These are phyloP conservation scores for mouse (Mus musculus) DNA, from an alignment of 2,113 vertebrate species.

Conservation along the genomic window DNA sequence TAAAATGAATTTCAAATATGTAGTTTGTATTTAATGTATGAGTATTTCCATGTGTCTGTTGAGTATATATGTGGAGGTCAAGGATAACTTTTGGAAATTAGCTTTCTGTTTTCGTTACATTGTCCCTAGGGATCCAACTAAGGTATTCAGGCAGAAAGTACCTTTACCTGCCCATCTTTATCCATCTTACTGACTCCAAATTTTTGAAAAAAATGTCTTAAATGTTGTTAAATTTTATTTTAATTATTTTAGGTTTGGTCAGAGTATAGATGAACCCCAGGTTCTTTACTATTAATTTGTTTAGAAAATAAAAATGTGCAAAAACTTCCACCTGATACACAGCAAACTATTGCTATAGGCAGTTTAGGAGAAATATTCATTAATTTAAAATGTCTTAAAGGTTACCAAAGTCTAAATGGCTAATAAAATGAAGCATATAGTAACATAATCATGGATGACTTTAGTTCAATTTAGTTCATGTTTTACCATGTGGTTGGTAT, in stretches of 20 bases:
- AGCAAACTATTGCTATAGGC: background rate
- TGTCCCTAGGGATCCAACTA: no score
- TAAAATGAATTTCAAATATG: background rate
- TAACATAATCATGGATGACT: background rate
- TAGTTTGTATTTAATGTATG: background rate
- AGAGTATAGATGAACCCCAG: background rate
- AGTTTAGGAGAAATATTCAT: background rate
- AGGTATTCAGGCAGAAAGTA: background rate
- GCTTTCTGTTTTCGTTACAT: background rate
- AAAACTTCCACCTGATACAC: background rate
- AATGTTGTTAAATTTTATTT: background rate
- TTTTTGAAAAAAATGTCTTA: background rate
- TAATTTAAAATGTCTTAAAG: background rate
- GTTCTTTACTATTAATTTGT: background rate
- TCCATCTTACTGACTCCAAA: background rate
- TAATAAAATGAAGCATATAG: background rate
- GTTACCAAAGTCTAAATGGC: background rate
- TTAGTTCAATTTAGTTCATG: background rate
- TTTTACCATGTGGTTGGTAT: background rate
- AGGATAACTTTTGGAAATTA: background rate
- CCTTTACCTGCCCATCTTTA: background rate
- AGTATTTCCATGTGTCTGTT: background rate
- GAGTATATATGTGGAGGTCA: no score
- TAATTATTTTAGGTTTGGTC: background rate
- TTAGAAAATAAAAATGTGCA: background rate